phyloP scores from a whole-genome alignment of 1,140 invertebrate genomes.

The Diprion similis region DNA sequence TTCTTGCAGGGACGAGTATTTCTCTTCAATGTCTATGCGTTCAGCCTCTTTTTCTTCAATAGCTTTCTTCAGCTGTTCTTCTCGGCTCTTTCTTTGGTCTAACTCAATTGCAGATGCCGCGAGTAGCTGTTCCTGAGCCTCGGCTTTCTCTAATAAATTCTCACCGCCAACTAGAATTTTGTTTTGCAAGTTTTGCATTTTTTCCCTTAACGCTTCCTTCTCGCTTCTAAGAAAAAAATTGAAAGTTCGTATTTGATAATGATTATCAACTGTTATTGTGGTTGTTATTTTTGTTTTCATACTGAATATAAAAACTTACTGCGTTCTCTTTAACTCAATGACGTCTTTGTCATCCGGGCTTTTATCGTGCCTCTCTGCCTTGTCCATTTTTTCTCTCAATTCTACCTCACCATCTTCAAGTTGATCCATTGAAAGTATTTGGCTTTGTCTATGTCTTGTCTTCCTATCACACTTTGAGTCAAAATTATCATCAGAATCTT shows the following conservation, averaged over 20 bases:
- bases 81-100: constrained; percentile 81
- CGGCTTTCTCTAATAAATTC: constrained; percentile 97
- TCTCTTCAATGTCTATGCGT: constrained; percentile 94
- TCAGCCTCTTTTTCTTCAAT: constrained; percentile 91
- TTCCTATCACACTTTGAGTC: constrained; percentile 43
- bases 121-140: constrained; percentile 89
- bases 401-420: constrained; percentile 44
- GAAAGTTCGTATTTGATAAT: constrained; percentile 18
- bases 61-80: constrained; percentile 82
- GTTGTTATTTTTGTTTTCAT: not conserved
- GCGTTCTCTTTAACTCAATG: constrained; percentile 58
- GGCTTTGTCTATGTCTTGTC: constrained; percentile 46
- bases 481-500: constrained; percentile 47
- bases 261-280: not conserved
- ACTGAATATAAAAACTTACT: constrained; percentile 40
- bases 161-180: constrained; percentile 98
- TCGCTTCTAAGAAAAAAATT: constrained; percentile 65
- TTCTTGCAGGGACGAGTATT: constrained; percentile 93
- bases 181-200: constrained; percentile 89
- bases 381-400: constrained; percentile 49
- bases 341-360: constrained; percentile 54
- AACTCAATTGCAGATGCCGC: constrained; percentile 92
- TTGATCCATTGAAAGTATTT: constrained; percentile 53
- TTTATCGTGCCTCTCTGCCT: constrained; percentile 54
- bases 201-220: constrained; percentile 81